Evolutionary conservation across 2,797 vertebrate genomes (phyloP).

Genomic region (Smutsia gigantea): DNA sequence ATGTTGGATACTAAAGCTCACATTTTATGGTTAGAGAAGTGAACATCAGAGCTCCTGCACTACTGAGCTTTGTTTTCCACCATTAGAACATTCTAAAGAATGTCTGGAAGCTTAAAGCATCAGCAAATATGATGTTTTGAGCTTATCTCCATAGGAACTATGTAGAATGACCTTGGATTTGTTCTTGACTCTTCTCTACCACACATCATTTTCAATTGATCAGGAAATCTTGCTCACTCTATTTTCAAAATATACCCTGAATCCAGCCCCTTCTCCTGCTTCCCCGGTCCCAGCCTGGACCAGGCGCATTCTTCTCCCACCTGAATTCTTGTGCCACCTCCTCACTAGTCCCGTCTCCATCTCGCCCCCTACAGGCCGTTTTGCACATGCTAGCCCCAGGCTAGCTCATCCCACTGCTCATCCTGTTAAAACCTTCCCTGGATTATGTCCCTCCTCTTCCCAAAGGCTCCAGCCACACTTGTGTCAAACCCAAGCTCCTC

Average conservation of each 20-base stretch:
- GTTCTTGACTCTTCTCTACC: background rate
- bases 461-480: background rate
- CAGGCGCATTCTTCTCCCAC: accelerated
- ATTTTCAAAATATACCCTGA: background rate
- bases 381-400: background rate
- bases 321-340: accelerated
- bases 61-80: background rate
- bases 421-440: background rate
- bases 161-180: background rate
- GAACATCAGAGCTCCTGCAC: background rate
- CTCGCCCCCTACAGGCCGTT: background rate
- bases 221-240: background rate
- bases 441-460: background rate
- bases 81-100: background rate
- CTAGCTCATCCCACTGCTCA: no score
- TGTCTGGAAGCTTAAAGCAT: background rate
- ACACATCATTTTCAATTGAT: background rate
- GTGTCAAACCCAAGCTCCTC: background rate
- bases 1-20: background rate
- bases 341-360: background rate
- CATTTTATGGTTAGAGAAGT: background rate
- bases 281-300: background rate
- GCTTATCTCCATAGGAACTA: background rate
- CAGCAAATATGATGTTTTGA: background rate
- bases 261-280: background rate